Evolutionary conservation across 2,113 vertebrate genomes (phyloP).

Genomic region (Protobothrops flavoviridis): DNA sequence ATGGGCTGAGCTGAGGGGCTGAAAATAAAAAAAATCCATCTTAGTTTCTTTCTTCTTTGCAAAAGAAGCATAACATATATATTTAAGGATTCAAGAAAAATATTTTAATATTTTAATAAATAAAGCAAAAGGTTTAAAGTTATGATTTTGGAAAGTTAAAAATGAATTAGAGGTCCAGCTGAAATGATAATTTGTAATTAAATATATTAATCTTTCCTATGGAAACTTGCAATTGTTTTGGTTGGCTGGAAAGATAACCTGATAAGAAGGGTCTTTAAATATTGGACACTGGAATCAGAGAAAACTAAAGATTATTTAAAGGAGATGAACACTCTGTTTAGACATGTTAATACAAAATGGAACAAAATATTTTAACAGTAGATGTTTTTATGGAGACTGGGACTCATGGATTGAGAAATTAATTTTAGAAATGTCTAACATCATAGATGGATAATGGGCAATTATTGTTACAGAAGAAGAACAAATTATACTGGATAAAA

Average conservation of each 20-base stretch:
- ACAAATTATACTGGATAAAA: neutral
- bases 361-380: neutral
- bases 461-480: neutral
- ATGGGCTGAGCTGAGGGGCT: neutral
- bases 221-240: neutral
- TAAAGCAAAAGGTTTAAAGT: neutral
- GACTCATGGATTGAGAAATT: neutral
- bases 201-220: neutral
- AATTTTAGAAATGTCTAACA: neutral
- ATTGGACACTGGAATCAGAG: neutral
- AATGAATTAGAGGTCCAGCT: neutral
- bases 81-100: neutral
- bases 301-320: neutral
- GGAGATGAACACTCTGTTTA: neutral
- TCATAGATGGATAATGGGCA: neutral
- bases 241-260: neutral
- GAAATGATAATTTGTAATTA: neutral
- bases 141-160: neutral
- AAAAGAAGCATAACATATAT: neutral
- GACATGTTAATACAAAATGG: neutral
- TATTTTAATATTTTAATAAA: too few relatives aligned
- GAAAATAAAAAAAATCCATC: neutral
- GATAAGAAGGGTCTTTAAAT: neutral
- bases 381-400: neutral
- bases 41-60: neutral